A percentile compares a stretch with the other conserved stretches of the same genome.
Evolutionary conservation across 2,888 invertebrate genomes (phyloP).

Genomic region (Nasonovia ribisnigri): DNA sequence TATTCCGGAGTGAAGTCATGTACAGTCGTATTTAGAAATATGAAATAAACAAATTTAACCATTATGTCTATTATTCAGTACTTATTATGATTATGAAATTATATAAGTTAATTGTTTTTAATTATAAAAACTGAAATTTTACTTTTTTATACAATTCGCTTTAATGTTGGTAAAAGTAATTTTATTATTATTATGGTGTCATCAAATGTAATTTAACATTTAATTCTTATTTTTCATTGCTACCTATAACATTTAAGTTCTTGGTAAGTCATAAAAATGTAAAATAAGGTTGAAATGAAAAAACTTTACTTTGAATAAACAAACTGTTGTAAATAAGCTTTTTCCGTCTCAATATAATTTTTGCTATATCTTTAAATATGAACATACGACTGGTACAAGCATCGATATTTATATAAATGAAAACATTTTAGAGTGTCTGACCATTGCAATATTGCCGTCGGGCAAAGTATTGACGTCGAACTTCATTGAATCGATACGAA

Average conservation of each 20-base stretch:
- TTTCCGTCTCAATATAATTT: neutral
- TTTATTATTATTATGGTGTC: slow-evolving; percentile 22
- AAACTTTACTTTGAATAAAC: slow-evolving; percentile 16
- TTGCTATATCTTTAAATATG: neutral
- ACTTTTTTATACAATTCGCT: neutral
- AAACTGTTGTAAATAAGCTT: neutral
- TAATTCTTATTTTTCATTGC: neutral
- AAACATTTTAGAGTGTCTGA: neutral
- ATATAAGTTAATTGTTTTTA: slow-evolving; percentile 33
- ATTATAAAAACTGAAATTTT: neutral
- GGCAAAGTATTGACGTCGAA: neutral
- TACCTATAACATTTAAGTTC: neutral
- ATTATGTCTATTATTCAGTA: neutral
- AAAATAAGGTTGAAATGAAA: slow-evolving; percentile 29
- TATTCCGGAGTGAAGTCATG: neutral
- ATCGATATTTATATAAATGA: neutral
- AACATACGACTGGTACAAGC: too few relatives aligned
- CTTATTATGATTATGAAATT: neutral
- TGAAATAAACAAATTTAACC: neutral
- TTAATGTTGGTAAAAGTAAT: neutral
- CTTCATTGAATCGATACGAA: neutral
- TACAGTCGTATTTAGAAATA: neutral
- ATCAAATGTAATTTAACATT: slow-evolving; percentile 9
- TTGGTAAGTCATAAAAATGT: neutral
- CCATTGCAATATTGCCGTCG: neutral